Base-by-base conservation (phyloP, 2,888 invertebrate genomes). In the Bembecia ichneumoniformis region DNA sequence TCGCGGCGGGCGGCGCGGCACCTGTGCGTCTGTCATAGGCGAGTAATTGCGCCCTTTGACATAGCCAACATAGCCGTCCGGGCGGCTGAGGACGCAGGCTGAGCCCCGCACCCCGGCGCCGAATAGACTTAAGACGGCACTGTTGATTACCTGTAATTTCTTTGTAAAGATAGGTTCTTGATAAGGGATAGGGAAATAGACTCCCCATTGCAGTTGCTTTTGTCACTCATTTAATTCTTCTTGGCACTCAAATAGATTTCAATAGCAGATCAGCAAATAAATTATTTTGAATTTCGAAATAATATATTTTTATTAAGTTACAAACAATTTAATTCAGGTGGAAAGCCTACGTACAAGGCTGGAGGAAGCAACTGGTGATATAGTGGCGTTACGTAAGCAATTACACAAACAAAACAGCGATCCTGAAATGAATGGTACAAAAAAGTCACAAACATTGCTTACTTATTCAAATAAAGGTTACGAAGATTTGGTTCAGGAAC, bases 281-380 rank as follows among this genome's bases (percentile, higher is more conserved):
- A n/a, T n/a, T n/a, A n/a, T n/a, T n/a, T n/a, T n/a, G n/a, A n/a
- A n/a, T n/a, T n/a, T n/a, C 7, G 20, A 20, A 20, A 20, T 20
- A 20, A 20, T 20, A 7, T 20, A 20, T 7, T 28, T 14, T 13
- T 40, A 14, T 40, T 40, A 40, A 40, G 14, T 40, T 11, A 11
- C n/a, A 13, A 40, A 40, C 2, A 40, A 40, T 35, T 50, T 50
- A 34, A 64, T 52, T n/a, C 35, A 87, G 88, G 90, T 93, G 10
- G 94, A 94, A 68, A 90, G 91, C 10, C 72, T 94, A 48, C 90
- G 90, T 59, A 92, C 92, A 64, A 93, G 93, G 64, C 79, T 95
- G 35, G 87, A 88, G 7, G 93, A 93, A 63, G 89, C 92, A 16
- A 89, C 90, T 56, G 91, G 91, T n/a, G 93, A 93, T 62, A 91